Percentiles rank a stretch among this genome's conserved stretches.
These are phyloP conservation scores for Cephalotes varians DNA, from an alignment of 2,888 invertebrate genomes.

Conservation along the genomic window DNA sequence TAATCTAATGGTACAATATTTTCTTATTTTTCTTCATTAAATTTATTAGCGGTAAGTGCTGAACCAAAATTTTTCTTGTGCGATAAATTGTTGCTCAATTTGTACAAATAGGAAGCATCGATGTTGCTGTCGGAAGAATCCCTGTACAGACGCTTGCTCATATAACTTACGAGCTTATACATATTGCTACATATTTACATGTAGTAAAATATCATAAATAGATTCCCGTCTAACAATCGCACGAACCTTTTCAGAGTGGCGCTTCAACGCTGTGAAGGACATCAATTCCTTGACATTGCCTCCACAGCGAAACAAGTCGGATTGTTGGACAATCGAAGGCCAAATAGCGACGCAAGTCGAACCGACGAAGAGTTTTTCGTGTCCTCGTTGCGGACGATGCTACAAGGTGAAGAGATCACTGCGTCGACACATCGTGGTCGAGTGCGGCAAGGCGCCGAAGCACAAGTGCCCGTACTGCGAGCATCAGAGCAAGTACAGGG, in stretches of 20 bases:
- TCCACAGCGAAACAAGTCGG: not conserved
- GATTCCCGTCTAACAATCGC: slow-evolving; percentile 49
- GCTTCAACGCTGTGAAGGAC: slow-evolving; percentile 22
- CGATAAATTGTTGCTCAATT: not conserved
- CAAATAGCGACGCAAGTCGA: not conserved
- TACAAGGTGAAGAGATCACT: slow-evolving; percentile 88
- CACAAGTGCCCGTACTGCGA: slow-evolving; percentile 83
- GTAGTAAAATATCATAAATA: not conserved
- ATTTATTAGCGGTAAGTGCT: not conserved
- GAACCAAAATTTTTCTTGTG: not conserved
- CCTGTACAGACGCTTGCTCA: not conserved
- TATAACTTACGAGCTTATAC: not conserved
- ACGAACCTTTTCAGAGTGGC: slow-evolving; percentile 65
- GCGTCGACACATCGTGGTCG: slow-evolving; percentile 82
- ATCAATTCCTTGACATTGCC: slow-evolving; percentile 1
- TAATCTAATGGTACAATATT: not conserved
- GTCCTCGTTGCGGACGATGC: slow-evolving; percentile 87
- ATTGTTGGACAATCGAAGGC: not conserved
- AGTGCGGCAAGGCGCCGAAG: slow-evolving; percentile 84
- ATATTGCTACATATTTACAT: not conserved
- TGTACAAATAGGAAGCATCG: not conserved
- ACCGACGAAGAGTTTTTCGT: slow-evolving; percentile 82
- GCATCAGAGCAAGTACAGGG: slow-evolving; percentile 83
- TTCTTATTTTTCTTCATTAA: not conserved
- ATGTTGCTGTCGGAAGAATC: slow-evolving; percentile 26